A percentile compares a stretch with the other conserved stretches of the same genome.
These are phyloP conservation scores for Cylindroiulus punctatus DNA, from an alignment of 2,888 invertebrate genomes.

Conservation along the genomic window DNA sequence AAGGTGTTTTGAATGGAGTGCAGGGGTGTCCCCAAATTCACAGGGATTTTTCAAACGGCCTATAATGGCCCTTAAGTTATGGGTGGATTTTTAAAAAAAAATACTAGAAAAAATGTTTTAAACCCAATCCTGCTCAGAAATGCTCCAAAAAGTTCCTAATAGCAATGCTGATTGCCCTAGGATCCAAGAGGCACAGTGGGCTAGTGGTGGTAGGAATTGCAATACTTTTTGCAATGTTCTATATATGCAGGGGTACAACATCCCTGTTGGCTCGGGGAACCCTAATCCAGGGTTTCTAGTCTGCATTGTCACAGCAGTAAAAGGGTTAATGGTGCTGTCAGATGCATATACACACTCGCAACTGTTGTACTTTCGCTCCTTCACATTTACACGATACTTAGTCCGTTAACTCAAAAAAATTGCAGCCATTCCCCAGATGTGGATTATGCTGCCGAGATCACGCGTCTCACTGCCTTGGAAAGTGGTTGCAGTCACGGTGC, in stretches of 20 bases:
- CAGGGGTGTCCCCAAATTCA: too few species aligned
- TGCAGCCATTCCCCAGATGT: conserved; percentile 4
- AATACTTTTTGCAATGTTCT: not conserved
- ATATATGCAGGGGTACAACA: not conserved
- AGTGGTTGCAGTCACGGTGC: not conserved
- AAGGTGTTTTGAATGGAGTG: too few species aligned
- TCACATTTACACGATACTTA: conserved; percentile 28
- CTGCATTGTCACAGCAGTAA: conserved; percentile 17
- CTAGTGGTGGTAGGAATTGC: conserved; percentile 37
- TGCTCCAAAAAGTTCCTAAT: not conserved
- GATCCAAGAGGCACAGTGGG: conserved; percentile 37
- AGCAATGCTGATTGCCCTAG: conserved; percentile 21
- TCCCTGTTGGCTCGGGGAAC: not conserved
- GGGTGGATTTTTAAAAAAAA: conserved; percentile 7
- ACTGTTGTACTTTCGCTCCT: not conserved
- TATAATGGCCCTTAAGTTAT: too few species aligned
- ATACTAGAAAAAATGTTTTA: not conserved
- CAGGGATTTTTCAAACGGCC: too few species aligned
- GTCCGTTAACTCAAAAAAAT: conserved; percentile 1
- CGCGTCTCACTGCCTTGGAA: not conserved
- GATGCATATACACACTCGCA: conserved; percentile 1
- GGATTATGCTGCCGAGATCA: conserved; percentile 38
- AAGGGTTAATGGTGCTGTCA: conserved; percentile 28
- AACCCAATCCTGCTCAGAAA: conserved; percentile 9
- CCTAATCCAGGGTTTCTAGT: not conserved